phyloP scores from a whole-genome alignment of 1,140 invertebrate species.

The Globodera ellingtonae region DNA sequence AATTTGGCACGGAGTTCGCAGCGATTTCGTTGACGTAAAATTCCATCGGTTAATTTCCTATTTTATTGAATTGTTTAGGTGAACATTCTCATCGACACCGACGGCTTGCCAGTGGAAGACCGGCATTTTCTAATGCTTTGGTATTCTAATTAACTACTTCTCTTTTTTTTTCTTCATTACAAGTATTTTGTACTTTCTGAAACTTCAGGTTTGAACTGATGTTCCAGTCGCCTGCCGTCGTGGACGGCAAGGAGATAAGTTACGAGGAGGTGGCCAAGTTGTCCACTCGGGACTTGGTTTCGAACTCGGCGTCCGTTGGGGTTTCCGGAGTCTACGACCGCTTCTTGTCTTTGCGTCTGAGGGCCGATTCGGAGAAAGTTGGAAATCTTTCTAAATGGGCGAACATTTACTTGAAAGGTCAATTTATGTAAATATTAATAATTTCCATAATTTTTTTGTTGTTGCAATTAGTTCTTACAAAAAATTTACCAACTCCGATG shows the following conservation, averaged over 20 bases:
- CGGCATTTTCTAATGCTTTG: slow-evolving; percentile 51
- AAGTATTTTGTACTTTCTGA: too few relatives aligned
- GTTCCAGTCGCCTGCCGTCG: slow-evolving; percentile 47
- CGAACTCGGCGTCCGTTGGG: slow-evolving; percentile 31
- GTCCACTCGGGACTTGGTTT: slow-evolving; percentile 36
- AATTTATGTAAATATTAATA: not conserved
- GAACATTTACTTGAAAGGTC: slow-evolving; percentile 28
- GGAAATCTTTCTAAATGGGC: slow-evolving; percentile 48
- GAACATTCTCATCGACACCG: slow-evolving; percentile 33
- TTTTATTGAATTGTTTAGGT: slow-evolving; percentile 34
- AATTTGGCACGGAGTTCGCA: slow-evolving; percentile 35
- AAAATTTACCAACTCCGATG: not conserved
- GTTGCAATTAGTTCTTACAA: too few relatives aligned
- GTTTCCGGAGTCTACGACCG: slow-evolving; percentile 27
- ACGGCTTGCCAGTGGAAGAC: slow-evolving; percentile 33
- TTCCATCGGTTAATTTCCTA: slow-evolving; percentile 1
- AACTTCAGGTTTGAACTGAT: slow-evolving; percentile 30
- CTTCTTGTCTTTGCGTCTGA: slow-evolving; percentile 23
- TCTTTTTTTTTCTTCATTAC: too few relatives aligned
- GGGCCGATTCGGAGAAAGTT: slow-evolving; percentile 27
- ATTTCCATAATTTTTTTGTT: too few relatives aligned
- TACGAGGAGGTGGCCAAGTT: slow-evolving; percentile 50
- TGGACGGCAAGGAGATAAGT: slow-evolving; percentile 30
- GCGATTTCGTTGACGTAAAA: slow-evolving; percentile 47
- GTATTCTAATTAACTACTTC: too few relatives aligned